Evolutionary conservation across 2,888 invertebrate genomes (phyloP), one percentile per base, ranked within the genome.

Genomic region (Gymnocheta viridis): DNA sequence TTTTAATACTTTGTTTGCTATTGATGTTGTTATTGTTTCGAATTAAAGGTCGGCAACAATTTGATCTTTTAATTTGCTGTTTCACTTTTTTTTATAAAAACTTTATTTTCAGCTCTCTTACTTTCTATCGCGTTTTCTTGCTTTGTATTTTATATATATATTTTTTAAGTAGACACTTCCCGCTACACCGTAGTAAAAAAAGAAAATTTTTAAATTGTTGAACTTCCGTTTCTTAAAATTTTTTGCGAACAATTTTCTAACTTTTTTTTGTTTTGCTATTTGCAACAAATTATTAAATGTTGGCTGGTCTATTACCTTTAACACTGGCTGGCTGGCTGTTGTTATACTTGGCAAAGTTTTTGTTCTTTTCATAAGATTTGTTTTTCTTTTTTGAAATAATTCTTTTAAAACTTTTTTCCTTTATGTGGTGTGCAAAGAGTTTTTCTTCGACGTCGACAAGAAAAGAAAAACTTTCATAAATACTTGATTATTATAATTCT

Each of bases 401-500:
- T 66, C 74, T 73, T 38, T 67, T 79, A 3, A 41, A 70, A 60
- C 56, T 66, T 76, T 76, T 54, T 24, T 29, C 19, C 4, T 9
- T 1, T 51, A 14, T 35, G 22, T 58, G 17, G 47, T 54, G 17
- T 19, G 10, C 3, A 14, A 38, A 17, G n/a, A 22, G 51, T 41
- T 64, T 66, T 72, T 47, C 49, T 66, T 41, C 2, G 0, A 29
- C 27, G 27, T n/a, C 14, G 27, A 38, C 60, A 49, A 54, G 54
- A 58, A 72, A 58, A 70, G 70, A 38, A 74, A 81, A 81, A 81
- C 81, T 81, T 81, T 62, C 81, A 81, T 74, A 81, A 81, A 81
- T 81, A 81, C 81, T 81, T 81, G 81, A 81, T 81, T 81, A 82
- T 69, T 76, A 47, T 69, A 82, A 82, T 76, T 69, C 62, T 62